Evolutionary conservation across 2,888 invertebrate species (phyloP).

Genomic region (Yponomeuta malinellus): DNA sequence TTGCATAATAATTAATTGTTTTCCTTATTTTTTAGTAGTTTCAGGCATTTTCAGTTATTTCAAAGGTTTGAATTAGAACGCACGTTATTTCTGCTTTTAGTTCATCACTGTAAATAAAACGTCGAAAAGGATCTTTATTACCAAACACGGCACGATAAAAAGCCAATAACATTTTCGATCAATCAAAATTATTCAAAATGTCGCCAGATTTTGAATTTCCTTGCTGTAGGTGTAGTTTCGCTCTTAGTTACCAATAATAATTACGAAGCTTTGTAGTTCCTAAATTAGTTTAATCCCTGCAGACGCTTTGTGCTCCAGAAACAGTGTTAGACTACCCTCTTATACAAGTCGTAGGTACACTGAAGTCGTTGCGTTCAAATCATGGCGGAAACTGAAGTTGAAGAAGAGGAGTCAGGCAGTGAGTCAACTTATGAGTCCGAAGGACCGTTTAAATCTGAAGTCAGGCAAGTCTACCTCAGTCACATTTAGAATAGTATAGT

Average conservation of each 20-base stretch:
- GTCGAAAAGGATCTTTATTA: not conserved
- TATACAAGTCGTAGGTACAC: not conserved
- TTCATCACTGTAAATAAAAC: not conserved
- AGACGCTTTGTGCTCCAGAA: not conserved
- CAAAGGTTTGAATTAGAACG: no score
- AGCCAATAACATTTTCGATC: not conserved
- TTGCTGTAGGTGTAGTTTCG: not conserved
- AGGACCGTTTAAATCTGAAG: slow-evolving; percentile 1
- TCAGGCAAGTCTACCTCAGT: not conserved
- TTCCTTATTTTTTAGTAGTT: no score
- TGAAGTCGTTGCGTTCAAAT: not conserved
- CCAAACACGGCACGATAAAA: not conserved
- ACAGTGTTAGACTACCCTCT: not conserved
- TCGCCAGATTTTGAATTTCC: not conserved
- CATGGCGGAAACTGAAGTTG: slow-evolving; percentile 9
- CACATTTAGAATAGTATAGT: no score
- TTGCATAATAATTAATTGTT: no score
- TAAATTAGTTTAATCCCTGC: not conserved
- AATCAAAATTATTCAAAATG: not conserved
- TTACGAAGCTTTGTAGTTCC: no score
- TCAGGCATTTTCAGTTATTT: no score
- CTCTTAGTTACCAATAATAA: no score
- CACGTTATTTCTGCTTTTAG: not conserved
- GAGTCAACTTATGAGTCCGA: not conserved
- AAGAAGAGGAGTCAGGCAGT: not conserved